Percentiles rank a stretch among this genome's conserved stretches.
phyloP scores from a whole-genome alignment of 2,797 vertebrate genomes.

The Lophura swinhoii region DNA sequence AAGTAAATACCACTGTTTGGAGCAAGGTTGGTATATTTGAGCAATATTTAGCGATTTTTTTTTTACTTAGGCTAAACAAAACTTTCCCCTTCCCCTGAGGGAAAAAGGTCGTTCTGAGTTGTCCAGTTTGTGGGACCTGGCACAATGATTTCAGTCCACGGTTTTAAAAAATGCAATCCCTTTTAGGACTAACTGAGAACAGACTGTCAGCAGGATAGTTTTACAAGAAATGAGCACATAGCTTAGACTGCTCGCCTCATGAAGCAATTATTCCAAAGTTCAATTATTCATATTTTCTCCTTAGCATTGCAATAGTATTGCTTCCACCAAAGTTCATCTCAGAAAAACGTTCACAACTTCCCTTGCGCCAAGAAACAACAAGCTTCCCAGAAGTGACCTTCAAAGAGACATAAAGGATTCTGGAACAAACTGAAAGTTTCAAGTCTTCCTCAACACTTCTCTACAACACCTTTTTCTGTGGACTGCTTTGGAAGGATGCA shows the following conservation, averaged over 20 bases:
- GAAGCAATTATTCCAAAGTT: neutral
- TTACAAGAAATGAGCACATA: neutral
- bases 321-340: neutral
- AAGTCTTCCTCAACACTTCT: neutral
- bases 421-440: neutral
- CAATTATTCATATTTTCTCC: neutral
- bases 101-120: neutral
- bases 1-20: slow-evolving; percentile 1
- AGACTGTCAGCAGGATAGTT: neutral
- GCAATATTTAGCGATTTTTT: neutral
- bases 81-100: neutral
- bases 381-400: neutral
- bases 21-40: neutral
- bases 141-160: neutral
- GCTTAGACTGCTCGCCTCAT: neutral
- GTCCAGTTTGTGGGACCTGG: neutral
- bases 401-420: neutral
- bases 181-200: neutral
- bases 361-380: neutral
- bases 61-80: slow-evolving; percentile 28
- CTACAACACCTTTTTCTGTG: rapidly evolving
- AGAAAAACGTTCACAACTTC: rapidly evolving
- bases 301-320: neutral
- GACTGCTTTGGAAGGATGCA: neutral
- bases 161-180: neutral